Evolutionary conservation across 2,888 invertebrate species (phyloP).

Genomic region (Pyrrhia umbra): DNA sequence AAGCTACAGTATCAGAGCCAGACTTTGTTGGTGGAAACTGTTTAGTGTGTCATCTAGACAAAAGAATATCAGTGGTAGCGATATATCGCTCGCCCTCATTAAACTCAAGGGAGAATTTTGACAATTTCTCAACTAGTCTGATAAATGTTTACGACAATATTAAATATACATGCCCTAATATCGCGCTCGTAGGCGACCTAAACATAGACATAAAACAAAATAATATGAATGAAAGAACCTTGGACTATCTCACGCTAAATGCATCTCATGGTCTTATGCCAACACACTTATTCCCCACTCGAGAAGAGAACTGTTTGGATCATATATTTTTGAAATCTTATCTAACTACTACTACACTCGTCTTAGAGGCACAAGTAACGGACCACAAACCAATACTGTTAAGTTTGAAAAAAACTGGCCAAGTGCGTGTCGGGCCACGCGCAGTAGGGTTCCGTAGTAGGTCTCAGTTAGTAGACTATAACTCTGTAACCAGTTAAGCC

Average conservation of each 20-base stretch:
- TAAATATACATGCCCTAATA: conserved; percentile 5
- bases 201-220: conserved; percentile 15
- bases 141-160: conserved; percentile 16
- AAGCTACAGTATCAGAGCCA: conserved; percentile 5
- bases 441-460: too few species aligned
- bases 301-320: conserved; percentile 7
- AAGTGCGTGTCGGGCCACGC: too few species aligned
- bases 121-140: conserved; percentile 10
- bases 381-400: conserved; percentile 16
- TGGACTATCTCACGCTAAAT: conserved; percentile 12
- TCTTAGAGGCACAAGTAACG: conserved; percentile 7
- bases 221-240: neutral
- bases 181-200: conserved; percentile 9
- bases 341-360: conserved; percentile 1
- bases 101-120: conserved; percentile 9
- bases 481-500: too few species aligned
- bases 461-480: too few species aligned
- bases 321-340: conserved; percentile 5
- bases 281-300: conserved; percentile 9
- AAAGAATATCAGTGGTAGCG: neutral
- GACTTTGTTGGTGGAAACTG: conserved; percentile 5
- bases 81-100: conserved; percentile 17
- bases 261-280: conserved; percentile 13
- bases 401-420: neutral
- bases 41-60: conserved; percentile 9